Evolutionary conservation across 2,888 invertebrate genomes (phyloP).

Genomic region (Achlya flavicornis): DNA sequence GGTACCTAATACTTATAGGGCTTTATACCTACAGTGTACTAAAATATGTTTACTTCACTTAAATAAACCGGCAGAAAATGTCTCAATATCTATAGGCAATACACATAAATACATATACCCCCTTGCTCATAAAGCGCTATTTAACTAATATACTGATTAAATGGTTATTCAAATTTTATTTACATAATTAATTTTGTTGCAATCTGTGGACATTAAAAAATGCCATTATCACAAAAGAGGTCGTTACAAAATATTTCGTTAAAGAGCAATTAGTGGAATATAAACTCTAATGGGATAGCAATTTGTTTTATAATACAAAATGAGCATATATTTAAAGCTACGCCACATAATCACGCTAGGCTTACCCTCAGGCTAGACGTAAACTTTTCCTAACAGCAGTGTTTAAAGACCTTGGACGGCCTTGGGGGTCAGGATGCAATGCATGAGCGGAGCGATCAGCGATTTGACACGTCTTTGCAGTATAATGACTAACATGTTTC

Average conservation of each 20-base stretch:
- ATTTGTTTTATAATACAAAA: slow-evolving; percentile 44
- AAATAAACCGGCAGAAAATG: too few species aligned
- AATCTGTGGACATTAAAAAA: slow-evolving; percentile 18
- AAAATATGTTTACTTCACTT: too few species aligned
- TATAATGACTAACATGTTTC: too few species aligned
- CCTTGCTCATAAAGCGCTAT: too few species aligned
- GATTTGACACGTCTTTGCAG: slow-evolving; percentile 10
- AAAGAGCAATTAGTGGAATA: slow-evolving; percentile 39
- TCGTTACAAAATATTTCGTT: slow-evolving; percentile 27
- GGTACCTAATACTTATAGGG: too few species aligned
- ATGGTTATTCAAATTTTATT: background rate
- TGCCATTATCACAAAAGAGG: slow-evolving; percentile 17
- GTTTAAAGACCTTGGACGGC: slow-evolving; percentile 43
- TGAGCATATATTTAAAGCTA: slow-evolving; percentile 20
- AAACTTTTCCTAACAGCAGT: slow-evolving; percentile 43
- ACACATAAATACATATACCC: background rate
- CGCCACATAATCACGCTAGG: slow-evolving; percentile 40
- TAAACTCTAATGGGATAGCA: slow-evolving; percentile 40
- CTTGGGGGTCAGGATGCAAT: slow-evolving; percentile 29
- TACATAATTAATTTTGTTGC: slow-evolving; percentile 2
- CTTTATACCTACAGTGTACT: too few species aligned
- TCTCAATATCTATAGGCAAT: background rate
- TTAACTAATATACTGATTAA: too few species aligned
- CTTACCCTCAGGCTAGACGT: slow-evolving; percentile 40
- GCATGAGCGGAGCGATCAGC: slow-evolving; percentile 26